Evolutionary conservation across 1,140 invertebrate genomes (phyloP).

Genomic region (Leptinotarsa defecta): DNA sequence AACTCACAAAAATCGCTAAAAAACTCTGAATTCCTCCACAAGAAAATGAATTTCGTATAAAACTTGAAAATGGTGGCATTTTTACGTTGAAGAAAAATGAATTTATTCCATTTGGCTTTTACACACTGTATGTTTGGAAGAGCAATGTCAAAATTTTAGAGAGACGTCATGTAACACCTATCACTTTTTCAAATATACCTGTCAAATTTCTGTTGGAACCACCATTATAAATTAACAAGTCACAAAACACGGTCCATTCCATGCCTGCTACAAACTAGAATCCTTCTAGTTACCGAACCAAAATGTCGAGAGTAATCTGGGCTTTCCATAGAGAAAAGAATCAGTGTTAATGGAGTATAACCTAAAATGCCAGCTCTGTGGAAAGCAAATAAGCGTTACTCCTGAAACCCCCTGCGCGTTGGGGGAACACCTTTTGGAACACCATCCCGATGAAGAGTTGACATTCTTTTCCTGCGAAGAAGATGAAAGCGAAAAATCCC

Average conservation of each 20-base stretch:
- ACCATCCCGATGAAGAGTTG: constrained; percentile 43
- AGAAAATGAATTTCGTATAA: too few species aligned
- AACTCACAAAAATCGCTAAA: too few species aligned
- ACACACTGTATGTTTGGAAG: too few species aligned
- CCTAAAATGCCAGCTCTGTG: constrained; percentile 43
- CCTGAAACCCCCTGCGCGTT: constrained; percentile 37
- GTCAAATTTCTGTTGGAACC: not conserved
- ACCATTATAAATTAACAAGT: not conserved
- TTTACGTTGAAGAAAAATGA: too few species aligned
- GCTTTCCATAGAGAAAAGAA: not conserved
- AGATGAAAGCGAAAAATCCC: not conserved
- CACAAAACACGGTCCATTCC: not conserved
- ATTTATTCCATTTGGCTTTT: too few species aligned
- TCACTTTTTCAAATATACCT: not conserved
- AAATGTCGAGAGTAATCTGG: not conserved
- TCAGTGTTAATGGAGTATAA: constrained; percentile 31
- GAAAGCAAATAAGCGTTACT: constrained; percentile 41
- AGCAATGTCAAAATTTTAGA: too few species aligned
- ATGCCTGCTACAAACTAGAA: not conserved
- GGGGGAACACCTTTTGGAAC: constrained; percentile 39
- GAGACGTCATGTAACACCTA: too few species aligned
- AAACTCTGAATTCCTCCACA: too few species aligned
- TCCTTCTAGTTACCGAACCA: not conserved
- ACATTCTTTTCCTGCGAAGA: constrained; percentile 39
- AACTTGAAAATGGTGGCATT: too few species aligned